A percentile compares a stretch with the other conserved stretches of the same genome.
Evolutionary conservation across 2,113 vertebrate species (phyloP).

Genomic region (Aldabrachelys gigantea): DNA sequence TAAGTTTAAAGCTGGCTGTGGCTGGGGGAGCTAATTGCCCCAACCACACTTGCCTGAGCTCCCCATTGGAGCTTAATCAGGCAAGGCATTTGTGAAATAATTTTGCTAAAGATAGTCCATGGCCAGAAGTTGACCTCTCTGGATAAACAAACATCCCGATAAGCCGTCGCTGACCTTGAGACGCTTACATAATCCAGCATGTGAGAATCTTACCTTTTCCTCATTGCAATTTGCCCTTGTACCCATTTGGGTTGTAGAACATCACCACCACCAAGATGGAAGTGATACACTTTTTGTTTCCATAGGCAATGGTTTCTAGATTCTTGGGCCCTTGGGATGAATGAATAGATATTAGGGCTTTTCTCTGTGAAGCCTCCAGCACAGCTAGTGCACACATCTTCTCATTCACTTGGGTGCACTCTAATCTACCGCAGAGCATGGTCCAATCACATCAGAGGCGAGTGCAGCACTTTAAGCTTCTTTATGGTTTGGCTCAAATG

Average conservation of each 20-base stretch:
- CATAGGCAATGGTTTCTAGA: background rate
- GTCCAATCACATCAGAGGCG: background rate
- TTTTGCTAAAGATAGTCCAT: constrained; percentile 10
- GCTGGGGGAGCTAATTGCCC: background rate
- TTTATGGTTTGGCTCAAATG: background rate
- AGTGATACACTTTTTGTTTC: background rate
- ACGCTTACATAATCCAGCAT: rapidly evolving
- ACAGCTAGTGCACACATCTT: background rate
- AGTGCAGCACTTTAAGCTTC: background rate
- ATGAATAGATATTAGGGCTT: background rate
- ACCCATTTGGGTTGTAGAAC: background rate
- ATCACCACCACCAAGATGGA: rapidly evolving
- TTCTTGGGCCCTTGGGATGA: background rate
- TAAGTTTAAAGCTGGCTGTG: background rate
- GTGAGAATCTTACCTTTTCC: background rate
- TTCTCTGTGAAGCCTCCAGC: background rate
- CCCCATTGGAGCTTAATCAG: background rate
- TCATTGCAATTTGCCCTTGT: background rate
- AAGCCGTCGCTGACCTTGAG: background rate
- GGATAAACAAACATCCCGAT: background rate
- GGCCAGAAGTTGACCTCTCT: background rate
- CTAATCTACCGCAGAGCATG: background rate
- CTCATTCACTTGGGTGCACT: background rate
- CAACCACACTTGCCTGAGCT: background rate
- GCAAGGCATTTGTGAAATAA: constrained; percentile 6